phyloP scores from a whole-genome alignment of 2,113 vertebrate genomes.

The Rhea pennata region DNA sequence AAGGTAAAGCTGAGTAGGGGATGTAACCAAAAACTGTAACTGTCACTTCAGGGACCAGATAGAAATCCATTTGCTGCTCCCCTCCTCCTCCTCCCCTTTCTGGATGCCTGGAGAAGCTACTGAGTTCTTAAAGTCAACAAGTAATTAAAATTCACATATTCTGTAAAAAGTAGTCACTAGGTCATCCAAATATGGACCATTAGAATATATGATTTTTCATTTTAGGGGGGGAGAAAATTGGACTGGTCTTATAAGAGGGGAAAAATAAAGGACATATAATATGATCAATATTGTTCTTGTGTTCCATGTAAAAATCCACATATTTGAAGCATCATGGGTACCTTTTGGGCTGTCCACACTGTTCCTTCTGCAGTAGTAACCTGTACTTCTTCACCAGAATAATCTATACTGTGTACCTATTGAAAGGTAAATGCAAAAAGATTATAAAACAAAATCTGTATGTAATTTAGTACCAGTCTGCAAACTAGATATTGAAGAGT shows the following conservation, averaged over 20 bases:
- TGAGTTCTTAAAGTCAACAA: not conserved
- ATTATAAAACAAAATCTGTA: not conserved
- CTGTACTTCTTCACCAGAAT: slow-evolving; percentile 88
- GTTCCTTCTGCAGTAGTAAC: slow-evolving; percentile 84
- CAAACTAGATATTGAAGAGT: not conserved
- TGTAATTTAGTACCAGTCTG: not conserved
- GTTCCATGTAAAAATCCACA: not conserved
- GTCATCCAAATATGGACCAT: not conserved
- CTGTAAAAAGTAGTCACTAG: not conserved
- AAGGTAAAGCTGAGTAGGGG: not conserved
- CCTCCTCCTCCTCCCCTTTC: not conserved
- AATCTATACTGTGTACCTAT: slow-evolving; percentile 87
- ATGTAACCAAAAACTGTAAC: not conserved
- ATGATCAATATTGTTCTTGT: not conserved
- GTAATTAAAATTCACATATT: not conserved
- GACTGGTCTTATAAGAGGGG: not conserved
- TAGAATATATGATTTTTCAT: not conserved
- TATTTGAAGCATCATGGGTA: slow-evolving; percentile 32
- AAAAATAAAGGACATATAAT: not conserved
- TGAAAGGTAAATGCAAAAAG: not conserved
- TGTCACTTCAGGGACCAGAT: not conserved
- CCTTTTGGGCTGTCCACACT: slow-evolving; percentile 90
- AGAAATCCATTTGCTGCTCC: not conserved
- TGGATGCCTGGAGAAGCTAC: not conserved
- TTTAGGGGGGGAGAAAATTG: not conserved